Evolutionary conservation across 2,888 invertebrate species (phyloP).

Genomic region (Andrena haemorrhoa): DNA sequence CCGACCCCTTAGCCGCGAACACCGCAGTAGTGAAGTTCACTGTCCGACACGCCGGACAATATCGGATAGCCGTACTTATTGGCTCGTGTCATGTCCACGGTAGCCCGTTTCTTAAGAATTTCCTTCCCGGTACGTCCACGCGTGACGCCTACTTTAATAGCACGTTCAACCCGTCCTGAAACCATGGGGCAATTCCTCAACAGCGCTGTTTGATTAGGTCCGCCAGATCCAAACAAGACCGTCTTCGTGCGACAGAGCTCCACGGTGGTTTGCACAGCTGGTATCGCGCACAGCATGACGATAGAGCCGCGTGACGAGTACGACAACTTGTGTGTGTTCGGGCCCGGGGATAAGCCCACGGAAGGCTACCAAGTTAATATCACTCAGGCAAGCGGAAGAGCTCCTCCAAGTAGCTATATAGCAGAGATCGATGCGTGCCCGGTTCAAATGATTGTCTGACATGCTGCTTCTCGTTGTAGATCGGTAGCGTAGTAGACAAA

Average conservation of each 20-base stretch:
- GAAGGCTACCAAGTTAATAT: constrained; percentile 86
- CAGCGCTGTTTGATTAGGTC: constrained; percentile 85
- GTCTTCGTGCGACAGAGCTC: constrained; percentile 93
- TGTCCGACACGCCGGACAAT: constrained; percentile 95
- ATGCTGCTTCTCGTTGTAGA: constrained; percentile 83
- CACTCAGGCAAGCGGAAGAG: constrained; percentile 79
- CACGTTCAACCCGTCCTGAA: no score
- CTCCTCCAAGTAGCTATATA: not conserved
- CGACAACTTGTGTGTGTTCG: constrained; percentile 92
- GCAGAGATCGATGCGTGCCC: no score
- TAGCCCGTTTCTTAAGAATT: constrained; percentile 94
- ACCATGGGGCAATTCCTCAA: not conserved
- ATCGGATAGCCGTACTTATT: constrained; percentile 94
- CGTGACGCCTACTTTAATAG: not conserved
- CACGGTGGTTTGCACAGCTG: constrained; percentile 93
- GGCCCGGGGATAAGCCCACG: constrained; percentile 87
- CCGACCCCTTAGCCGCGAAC: constrained; percentile 94
- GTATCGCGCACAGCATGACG: constrained; percentile 90
- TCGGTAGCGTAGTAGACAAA: constrained; percentile 87
- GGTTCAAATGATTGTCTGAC: no score
- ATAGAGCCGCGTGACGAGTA: constrained; percentile 97
- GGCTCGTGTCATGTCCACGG: constrained; percentile 93
- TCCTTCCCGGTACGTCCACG: constrained; percentile 88
- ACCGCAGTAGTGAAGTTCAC: constrained; percentile 96
- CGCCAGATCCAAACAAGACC: constrained; percentile 93